Evolutionary conservation across 2,888 invertebrate genomes (phyloP), one percentile per base, ranked within the genome.

Genomic region (Cremastobaeus sp.): DNA sequence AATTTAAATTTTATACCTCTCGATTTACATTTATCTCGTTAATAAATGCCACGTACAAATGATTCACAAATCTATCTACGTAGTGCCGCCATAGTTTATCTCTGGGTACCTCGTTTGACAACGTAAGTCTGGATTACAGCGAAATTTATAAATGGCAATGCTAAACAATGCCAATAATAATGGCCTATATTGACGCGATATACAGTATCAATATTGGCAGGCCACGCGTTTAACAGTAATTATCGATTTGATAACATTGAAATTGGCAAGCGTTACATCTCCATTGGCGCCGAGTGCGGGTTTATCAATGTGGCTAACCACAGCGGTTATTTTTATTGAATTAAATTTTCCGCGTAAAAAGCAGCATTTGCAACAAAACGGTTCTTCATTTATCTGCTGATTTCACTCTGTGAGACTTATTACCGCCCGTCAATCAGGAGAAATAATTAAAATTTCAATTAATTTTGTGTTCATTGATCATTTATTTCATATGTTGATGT

Each of bases 121-220:
- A 52, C 17, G 32, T 62, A 64, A 64, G 52, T 64, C 62, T 20
- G 50, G 50, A 64, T 64, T 64, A 52, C 52, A 34, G 32, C 25
- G 52, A 52, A 43, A 64, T 64, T 32, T 43, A 64, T 52, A 52
- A 64, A 64, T 64, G 18, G 50, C 25, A 34, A 34, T 14, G 32
- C 11, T 52, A 43, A 41, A 64, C 52, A 52, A 52, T 50, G 41
- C 34, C 50, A 52, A 64, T 64, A 64, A 64, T 64, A 50, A 64
- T 52, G 17, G 45, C 17, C 20, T 25, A 37, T 47, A 45, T 11
- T 43, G 21, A 34, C 30, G 47, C 41, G 25, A 28, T 45, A 35
- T 11, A n/a, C 11, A 12, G 21, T 35, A 64, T 45, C 35, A 45
- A 32, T 15, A 45, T 54, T 45, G 64, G 15, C 43, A 25, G 25